phyloP scores from a whole-genome alignment of 30 jellyfish, hydroid and myxozoan genomes.

The Sanderia malayensis region DNA sequence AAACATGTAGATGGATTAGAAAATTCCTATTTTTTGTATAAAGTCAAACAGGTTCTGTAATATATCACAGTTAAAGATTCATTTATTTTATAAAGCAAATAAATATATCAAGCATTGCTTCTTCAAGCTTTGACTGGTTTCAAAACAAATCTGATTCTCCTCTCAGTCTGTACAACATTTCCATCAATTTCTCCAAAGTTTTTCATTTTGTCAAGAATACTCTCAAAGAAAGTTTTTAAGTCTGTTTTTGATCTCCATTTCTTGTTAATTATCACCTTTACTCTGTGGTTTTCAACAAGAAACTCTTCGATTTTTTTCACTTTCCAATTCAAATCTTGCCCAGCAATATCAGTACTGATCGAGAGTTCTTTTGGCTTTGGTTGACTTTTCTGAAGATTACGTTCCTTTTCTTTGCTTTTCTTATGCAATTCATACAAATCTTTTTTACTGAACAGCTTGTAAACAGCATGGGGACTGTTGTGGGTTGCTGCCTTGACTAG shows the following conservation, averaged over 20 bases:
- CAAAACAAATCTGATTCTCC: constrained; percentile 23
- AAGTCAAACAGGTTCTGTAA: too few relatives aligned
- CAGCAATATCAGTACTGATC: constrained; percentile 61
- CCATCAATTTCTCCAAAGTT: constrained; percentile 53
- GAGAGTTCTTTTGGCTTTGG: constrained; percentile 46
- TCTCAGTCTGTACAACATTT: constrained; percentile 16
- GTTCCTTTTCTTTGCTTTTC: constrained; percentile 21
- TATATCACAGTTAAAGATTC: too few relatives aligned
- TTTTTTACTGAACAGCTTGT: constrained; percentile 35
- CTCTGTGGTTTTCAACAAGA: constrained; percentile 31
- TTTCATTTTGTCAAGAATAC: constrained; percentile 3
- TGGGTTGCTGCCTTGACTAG: constrained; percentile 41
- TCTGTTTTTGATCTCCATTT: constrained; percentile 29
- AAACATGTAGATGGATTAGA: too few relatives aligned
- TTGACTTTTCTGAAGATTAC: constrained; percentile 5
- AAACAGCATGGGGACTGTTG: constrained; percentile 54
- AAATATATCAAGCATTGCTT: background rate
- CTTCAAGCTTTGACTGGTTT: constrained; percentile 19
- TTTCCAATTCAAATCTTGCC: constrained; percentile 48
- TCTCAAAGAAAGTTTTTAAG: constrained; percentile 1
- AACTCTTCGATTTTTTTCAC: constrained; percentile 28
- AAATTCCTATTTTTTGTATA: too few relatives aligned
- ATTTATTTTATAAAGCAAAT: too few relatives aligned
- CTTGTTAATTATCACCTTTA: constrained; percentile 30
- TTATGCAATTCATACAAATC: constrained; percentile 27